These are phyloP conservation scores for Chloebia gouldiae DNA, from an alignment of 2,113 vertebrate genomes.

Conservation along the genomic window DNA sequence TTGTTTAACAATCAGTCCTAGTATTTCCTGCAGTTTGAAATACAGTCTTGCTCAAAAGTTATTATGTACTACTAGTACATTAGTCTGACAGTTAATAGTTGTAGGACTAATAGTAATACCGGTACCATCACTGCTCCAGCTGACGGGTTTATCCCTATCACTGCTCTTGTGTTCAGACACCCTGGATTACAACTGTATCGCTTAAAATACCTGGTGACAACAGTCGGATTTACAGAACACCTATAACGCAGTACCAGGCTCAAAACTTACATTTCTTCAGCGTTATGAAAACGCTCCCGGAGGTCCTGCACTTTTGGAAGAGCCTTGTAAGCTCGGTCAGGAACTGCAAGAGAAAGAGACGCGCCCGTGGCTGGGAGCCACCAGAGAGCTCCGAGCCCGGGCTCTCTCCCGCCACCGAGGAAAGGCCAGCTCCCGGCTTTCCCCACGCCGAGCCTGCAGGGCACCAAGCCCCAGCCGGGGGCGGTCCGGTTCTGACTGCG, in stretches of 20 bases:
- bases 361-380: background rate
- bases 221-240: fast-evolving
- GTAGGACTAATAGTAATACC: too few relatives aligned
- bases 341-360: conserved; percentile 77
- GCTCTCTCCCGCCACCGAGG: fast-evolving
- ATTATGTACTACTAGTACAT: background rate
- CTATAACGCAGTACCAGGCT: too few relatives aligned
- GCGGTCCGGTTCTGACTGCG: background rate
- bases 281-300: conserved; percentile 94
- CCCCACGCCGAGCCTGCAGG: background rate
- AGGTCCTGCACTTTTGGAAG: conserved; percentile 93
- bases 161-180: background rate
- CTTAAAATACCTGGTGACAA: fast-evolving
- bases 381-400: fast-evolving
- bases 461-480: background rate
- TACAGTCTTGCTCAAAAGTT: background rate
- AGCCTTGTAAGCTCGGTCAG: conserved; percentile 95
- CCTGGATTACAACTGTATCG: background rate
- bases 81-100: background rate
- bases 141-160: fast-evolving
- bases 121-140: background rate
- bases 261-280: conserved; percentile 92
- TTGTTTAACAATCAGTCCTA: background rate
- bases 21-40: background rate
- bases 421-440: fast-evolving